Base-by-base conservation (phyloP, 2,888 invertebrate species). In the Campoplex capitator region DNA sequence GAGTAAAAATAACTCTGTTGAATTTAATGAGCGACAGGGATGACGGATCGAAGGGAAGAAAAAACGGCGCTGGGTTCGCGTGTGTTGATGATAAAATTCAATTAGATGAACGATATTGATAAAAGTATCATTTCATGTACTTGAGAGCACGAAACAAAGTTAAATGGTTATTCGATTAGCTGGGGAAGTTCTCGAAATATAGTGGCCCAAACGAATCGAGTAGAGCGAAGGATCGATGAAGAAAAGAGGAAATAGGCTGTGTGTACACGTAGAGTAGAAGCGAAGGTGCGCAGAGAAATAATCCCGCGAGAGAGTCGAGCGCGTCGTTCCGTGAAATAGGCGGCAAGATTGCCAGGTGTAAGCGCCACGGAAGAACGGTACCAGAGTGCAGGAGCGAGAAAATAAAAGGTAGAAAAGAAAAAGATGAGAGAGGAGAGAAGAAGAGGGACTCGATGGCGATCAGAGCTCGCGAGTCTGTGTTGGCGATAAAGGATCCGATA, bases 321-420 rank as follows among this genome's bases (percentile, higher is more conserved):
- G 87, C 88, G 89, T 89, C 88, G 89, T 88, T 88, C 88, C 88
- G 88, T 89, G 89, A 90, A 89, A 88, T 89, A 85, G 86, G 84
- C 88, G 88, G 80, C 85, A 88, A 88, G 85, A 88, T 89, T 89
- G 84, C 84, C 88, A 87, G 88, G 88, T 89, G 87, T 87, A 73
- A 84, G 83, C 70, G 70, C 76, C 76, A 62, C 70, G 76, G 54
- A 54, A 74, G 65, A 71, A 58, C 23, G 70, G 45, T 51, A 42
- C 1, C 3, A 38, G 23, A 23, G 23, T 23, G 23, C 67, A 58
- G 28, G 51, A 54, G 85, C 32, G 82, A 73, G 67, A 51, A 76
- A 76, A 58, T 58, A 83, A 48, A 75, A 75, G 54, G 73, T 74
- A 42, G 56, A 73, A 42, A 45, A 73, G 75, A 65, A 70, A 74